Conservation (phyloP, 1,140 invertebrate species). For the Triops longicaudatus region DNA sequence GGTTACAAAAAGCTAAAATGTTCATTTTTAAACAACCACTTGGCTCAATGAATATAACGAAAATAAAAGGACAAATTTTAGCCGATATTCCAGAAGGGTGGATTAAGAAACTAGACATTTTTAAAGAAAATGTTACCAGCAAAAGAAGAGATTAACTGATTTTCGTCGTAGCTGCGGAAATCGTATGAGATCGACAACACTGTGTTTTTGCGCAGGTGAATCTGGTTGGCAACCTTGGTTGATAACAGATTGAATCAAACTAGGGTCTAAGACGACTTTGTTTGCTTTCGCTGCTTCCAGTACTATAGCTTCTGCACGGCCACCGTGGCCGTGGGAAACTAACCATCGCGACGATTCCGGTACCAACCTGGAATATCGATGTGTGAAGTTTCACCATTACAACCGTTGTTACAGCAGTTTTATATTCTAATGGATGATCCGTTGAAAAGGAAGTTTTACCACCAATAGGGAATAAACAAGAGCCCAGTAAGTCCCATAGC, state of each 20-base stretch:
- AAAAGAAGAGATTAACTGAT: conserved; percentile 63
- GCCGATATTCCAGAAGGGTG: too few relatives aligned
- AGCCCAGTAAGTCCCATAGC: conserved; percentile 62
- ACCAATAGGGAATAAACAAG: conserved; percentile 65
- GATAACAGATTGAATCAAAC: background rate
- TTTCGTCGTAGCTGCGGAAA: conserved; percentile 60
- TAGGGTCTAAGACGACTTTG: conserved; percentile 37
- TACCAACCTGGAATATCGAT: conserved; percentile 39
- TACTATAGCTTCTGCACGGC: background rate
- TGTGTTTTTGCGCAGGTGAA: background rate
- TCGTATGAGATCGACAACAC: conserved; percentile 56
- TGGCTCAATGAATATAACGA: too few relatives aligned
- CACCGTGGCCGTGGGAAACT: background rate
- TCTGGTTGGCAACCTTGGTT: background rate
- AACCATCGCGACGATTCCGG: background rate
- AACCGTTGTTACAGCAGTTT: background rate
- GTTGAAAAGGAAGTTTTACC: conserved; percentile 43
- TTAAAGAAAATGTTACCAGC: conserved; percentile 49
- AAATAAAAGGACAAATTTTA: too few relatives aligned
- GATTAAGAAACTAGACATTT: too few relatives aligned
- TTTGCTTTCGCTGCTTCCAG: background rate
- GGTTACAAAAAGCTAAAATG: too few relatives aligned
- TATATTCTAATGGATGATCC: conserved; percentile 33
- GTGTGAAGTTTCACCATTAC: background rate
- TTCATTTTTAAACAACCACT: too few relatives aligned